Percentiles rank a stretch among this genome's conserved stretches.
phyloP scores from a whole-genome alignment of 2,888 invertebrate genomes.

The Ormyrus labotus region DNA sequence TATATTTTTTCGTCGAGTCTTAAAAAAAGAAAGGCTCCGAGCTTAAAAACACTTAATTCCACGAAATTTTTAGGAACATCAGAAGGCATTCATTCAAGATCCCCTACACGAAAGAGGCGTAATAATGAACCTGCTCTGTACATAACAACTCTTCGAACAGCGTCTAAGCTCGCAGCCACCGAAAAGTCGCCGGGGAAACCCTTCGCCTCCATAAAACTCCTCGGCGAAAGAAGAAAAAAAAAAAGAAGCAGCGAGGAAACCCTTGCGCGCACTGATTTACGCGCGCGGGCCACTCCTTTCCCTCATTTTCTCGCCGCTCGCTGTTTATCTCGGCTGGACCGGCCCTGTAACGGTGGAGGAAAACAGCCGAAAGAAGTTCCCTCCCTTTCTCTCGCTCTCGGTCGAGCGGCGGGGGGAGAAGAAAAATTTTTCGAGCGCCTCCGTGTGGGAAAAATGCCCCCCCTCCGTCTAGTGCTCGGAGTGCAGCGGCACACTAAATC shows the following conservation, averaged over 20 bases:
- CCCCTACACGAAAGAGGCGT: neutral
- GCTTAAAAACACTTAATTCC: too few species aligned
- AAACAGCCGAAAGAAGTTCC: conserved; percentile 7
- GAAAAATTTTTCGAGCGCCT: conserved; percentile 30
- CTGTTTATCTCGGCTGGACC: conserved; percentile 39
- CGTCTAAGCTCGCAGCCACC: too few species aligned
- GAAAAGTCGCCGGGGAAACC: conserved; percentile 9
- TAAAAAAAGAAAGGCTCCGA: too few species aligned
- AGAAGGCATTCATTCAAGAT: neutral
- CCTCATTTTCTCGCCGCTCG: conserved; percentile 38
- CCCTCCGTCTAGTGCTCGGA: neutral
- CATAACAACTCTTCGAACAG: too few species aligned
- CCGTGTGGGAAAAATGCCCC: conserved; percentile 49
- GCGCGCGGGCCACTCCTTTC: conserved; percentile 47
- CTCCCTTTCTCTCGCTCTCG: neutral
- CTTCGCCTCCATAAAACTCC: neutral
- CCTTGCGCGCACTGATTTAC: conserved; percentile 46
- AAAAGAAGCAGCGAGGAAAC: neutral
- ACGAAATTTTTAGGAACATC: too few species aligned
- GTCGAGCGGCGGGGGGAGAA: neutral
- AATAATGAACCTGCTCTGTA: neutral
- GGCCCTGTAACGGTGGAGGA: neutral
- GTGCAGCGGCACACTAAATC: conserved; percentile 48
- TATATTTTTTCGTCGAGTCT: too few species aligned
- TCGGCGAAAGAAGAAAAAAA: neutral